Percentiles rank a stretch among this genome's conserved stretches.
phyloP scores from a whole-genome alignment of 1,140 invertebrate species.

The Leucophenga varia region DNA sequence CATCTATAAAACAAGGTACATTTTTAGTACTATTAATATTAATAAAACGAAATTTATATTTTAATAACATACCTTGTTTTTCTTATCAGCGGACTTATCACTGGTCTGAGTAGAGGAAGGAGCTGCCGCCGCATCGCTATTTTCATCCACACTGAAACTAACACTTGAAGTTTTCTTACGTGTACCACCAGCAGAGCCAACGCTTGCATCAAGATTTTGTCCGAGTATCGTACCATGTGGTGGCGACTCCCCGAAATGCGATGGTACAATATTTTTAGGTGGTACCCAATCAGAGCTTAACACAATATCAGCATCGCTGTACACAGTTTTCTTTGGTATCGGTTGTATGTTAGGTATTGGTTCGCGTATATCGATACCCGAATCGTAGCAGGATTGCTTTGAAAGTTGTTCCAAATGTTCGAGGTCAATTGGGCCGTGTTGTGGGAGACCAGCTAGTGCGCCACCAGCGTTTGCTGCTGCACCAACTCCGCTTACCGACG shows the following conservation, averaged over 20 bases:
- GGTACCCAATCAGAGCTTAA: constrained; percentile 81
- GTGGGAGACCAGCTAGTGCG: too few relatives aligned
- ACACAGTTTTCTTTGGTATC: constrained; percentile 61
- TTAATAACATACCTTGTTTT: constrained; percentile 63
- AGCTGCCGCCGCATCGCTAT: constrained; percentile 49
- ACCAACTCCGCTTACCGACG: constrained; percentile 34
- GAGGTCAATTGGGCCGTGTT: constrained; percentile 39
- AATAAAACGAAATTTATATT: neutral
- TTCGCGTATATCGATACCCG: constrained; percentile 84
- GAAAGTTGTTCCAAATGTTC: constrained; percentile 49
- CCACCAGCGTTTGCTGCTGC: constrained; percentile 1
- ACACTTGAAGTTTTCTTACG: constrained; percentile 73
- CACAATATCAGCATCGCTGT: constrained; percentile 83
- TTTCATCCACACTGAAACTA: constrained; percentile 72
- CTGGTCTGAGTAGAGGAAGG: constrained; percentile 60
- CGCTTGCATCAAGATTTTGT: constrained; percentile 41
- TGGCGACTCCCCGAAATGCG: constrained; percentile 60
- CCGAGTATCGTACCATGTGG: constrained; percentile 53
- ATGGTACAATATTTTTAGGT: constrained; percentile 72
- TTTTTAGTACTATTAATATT: neutral
- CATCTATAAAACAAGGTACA: too few relatives aligned
- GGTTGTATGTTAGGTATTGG: constrained; percentile 61
- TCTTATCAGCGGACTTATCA: constrained; percentile 58
- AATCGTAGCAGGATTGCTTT: constrained; percentile 82
- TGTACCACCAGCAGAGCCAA: constrained; percentile 46